Evolutionary conservation across 1,140 invertebrate species (phyloP).

Genomic region (Lysiphlebus fabarum): DNA sequence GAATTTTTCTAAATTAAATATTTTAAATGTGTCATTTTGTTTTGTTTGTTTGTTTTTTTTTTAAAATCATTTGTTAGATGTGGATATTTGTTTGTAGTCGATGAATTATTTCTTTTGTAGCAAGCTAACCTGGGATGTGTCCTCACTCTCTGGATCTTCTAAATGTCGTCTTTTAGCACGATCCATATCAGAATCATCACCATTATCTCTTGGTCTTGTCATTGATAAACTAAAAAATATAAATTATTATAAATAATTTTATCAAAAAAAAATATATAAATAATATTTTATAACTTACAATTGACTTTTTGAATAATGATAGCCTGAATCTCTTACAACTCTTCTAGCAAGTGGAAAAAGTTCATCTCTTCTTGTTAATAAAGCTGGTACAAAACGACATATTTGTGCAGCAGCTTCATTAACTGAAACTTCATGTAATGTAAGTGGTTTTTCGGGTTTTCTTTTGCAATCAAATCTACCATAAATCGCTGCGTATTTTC

Average conservation of each 20-base stretch:
- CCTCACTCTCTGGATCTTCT: conserved; percentile 56
- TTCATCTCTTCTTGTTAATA: conserved; percentile 89
- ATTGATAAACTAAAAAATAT: conserved; percentile 44
- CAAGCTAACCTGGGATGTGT: conserved; percentile 59
- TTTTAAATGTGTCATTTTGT: conserved; percentile 29
- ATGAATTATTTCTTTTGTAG: background rate
- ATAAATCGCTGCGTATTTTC: conserved; percentile 95
- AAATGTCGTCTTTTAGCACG: conserved; percentile 46
- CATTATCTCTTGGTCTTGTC: conserved; percentile 48
- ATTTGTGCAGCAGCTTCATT: conserved; percentile 97
- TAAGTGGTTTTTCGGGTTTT: conserved; percentile 92
- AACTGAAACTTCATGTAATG: conserved; percentile 93
- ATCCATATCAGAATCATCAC: conserved; percentile 53
- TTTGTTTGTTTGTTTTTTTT: conserved; percentile 27
- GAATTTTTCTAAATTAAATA: background rate
- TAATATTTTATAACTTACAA: conserved; percentile 54
- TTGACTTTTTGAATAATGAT: conserved; percentile 80
- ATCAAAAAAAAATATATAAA: conserved; percentile 18
- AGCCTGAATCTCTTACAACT: conserved; percentile 89
- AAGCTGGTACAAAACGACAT: conserved; percentile 81
- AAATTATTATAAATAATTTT: conserved; percentile 1
- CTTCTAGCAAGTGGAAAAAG: conserved; percentile 92
- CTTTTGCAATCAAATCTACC: conserved; percentile 94
- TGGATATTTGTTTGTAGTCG: conserved; percentile 20
- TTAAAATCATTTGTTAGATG: conserved; percentile 41